phyloP scores from a whole-genome alignment of 2,797 vertebrate species.

The Chelmon rostratus region DNA sequence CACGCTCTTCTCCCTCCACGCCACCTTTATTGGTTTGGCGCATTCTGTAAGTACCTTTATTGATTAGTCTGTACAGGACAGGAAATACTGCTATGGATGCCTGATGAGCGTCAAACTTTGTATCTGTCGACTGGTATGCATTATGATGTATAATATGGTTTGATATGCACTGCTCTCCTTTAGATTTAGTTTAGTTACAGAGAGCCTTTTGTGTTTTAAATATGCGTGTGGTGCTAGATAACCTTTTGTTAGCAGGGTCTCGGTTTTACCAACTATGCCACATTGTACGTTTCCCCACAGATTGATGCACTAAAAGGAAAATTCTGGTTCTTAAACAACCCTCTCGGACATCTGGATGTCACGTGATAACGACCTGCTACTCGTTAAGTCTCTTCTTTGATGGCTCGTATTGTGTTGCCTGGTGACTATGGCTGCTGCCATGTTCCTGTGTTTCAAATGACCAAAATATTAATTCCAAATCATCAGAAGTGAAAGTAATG shows the following conservation, averaged over 20 bases:
- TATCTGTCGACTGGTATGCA: constrained; percentile 91
- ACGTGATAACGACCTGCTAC: not conserved
- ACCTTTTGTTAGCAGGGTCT: constrained; percentile 89
- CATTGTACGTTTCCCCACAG: constrained; percentile 87
- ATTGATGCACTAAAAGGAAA: constrained; percentile 79
- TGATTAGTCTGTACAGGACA: constrained; percentile 89
- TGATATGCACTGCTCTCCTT: constrained; percentile 90
- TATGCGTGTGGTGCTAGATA: constrained; percentile 92
- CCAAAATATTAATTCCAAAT: not conserved
- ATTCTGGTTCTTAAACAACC: constrained; percentile 8
- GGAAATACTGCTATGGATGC: constrained; percentile 87
- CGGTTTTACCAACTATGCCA: constrained; percentile 88
- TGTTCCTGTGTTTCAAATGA: not conserved
- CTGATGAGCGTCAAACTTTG: constrained; percentile 88
- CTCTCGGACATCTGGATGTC: not conserved
- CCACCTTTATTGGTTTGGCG: constrained; percentile 83
- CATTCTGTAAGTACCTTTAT: constrained; percentile 86
- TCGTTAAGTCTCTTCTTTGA: not conserved
- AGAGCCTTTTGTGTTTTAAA: constrained; percentile 91
- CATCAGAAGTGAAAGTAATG: not conserved
- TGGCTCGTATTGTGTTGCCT: not conserved
- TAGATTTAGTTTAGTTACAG: constrained; percentile 89
- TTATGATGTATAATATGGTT: constrained; percentile 91
- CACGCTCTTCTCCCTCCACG: constrained; percentile 80
- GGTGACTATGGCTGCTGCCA: not conserved